Evolutionary conservation across 2,113 vertebrate species (phyloP), one percentile per base, ranked within the genome.

Genomic region (Suricata suricatta): DNA sequence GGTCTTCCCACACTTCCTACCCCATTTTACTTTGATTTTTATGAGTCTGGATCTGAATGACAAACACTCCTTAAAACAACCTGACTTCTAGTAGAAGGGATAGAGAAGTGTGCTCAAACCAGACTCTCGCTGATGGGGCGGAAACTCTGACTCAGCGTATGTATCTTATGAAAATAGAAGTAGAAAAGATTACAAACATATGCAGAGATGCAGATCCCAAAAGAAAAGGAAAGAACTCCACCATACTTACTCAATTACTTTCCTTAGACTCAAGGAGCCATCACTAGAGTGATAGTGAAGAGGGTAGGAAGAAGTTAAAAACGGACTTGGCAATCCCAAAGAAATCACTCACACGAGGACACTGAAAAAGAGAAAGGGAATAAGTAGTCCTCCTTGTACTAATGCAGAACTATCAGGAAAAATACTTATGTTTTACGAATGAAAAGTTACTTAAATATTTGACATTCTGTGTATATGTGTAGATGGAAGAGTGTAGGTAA

Each of bases 371-470:
- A 35, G 25, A 15, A 2, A 1, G 29, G 12, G 0, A 7, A 33
- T 69, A 14, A 95, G 21, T 12, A 5, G n/a, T 60, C 83, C 17
- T 74, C 5, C 15, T 63, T 44, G 11, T 21, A 33, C 14, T 33
- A 57, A 50, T 87, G 35, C 29, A 54, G 86, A 77, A 64, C 6
- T 86, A 35, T 71, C 57, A 66, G 14, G 2, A 74, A 47, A 89
- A 89, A 92, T 82, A 27, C 21, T 82, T 9, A 64, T 77, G 19
- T 44, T 33, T 15, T 92, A 21, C 74, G 54, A 41, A 60, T 84
- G 10, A 38, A 81, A 81, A 81, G 72, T 69, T 52, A 89, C 14
- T 95, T 69, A 38, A 90, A 93, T 85, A 41, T 92, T 11, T 7
- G 50, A 72, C 41, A 88, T 90, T 72, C 5, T 25, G 7, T 38